Percentiles rank a stretch among this genome's conserved stretches.
Conservation (phyloP, 2,888 invertebrate genomes). For the Dendrolimus pini region DNA sequence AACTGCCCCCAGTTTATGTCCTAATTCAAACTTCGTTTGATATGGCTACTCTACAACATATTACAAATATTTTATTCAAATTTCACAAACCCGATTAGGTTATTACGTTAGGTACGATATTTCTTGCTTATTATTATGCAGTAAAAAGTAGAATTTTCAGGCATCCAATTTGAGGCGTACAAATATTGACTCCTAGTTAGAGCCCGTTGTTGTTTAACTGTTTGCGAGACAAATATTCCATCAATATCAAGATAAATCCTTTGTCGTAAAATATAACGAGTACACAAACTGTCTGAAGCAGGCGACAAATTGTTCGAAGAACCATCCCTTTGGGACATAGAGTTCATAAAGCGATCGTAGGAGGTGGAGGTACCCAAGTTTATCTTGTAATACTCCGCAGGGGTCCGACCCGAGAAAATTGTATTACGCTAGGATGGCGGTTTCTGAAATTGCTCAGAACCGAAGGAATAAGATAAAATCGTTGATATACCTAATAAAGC, state of each 20-base stretch:
- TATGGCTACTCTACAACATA: no score
- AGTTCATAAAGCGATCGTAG: conserved; percentile 35
- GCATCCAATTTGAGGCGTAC: neutral
- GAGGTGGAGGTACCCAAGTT: conserved; percentile 22
- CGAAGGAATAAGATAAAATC: conserved; percentile 43
- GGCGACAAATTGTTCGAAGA: conserved; percentile 31
- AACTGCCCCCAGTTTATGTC: no score
- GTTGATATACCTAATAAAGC: conserved; percentile 33
- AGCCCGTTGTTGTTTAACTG: neutral
- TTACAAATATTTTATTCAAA: no score
- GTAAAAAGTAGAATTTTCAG: neutral
- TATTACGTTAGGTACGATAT: no score
- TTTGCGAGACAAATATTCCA: conserved; percentile 3
- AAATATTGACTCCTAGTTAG: conserved; percentile 4
- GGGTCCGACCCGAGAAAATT: conserved; percentile 39
- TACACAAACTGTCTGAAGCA: conserved; percentile 25
- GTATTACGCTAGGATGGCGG: conserved; percentile 38
- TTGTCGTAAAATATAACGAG: conserved; percentile 11
- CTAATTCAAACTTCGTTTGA: no score
- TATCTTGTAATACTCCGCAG: conserved; percentile 33
- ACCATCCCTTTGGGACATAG: conserved; percentile 29
- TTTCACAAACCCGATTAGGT: no score
- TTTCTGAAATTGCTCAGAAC: conserved; percentile 43
- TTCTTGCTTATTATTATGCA: no score
- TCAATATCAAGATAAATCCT: neutral